These are phyloP conservation scores for Microdon myrmicae DNA, from an alignment of 2,888 invertebrate species.

Conservation along the genomic window DNA sequence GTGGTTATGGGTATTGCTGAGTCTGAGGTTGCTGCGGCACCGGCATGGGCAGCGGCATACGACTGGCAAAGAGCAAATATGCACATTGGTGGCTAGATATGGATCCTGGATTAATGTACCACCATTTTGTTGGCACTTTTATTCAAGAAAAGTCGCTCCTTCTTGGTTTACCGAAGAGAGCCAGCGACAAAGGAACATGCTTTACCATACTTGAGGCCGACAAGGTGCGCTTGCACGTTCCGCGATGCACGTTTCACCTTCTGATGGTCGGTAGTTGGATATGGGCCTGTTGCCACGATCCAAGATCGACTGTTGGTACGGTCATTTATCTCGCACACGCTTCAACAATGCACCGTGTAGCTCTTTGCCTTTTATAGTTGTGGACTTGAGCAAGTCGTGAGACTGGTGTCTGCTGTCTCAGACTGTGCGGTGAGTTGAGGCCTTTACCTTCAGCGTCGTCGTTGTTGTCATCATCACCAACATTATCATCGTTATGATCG, in stretches of 20 bases:
- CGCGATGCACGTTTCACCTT: slow-evolving; percentile 37
- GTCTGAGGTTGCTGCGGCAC: neutral
- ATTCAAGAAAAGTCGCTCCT: slow-evolving; percentile 36
- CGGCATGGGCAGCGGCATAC: slow-evolving; percentile 42
- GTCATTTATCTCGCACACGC: slow-evolving; percentile 53
- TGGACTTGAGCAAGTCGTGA: slow-evolving; percentile 43
- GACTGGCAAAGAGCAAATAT: slow-evolving; percentile 45
- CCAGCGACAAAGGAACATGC: slow-evolving; percentile 44
- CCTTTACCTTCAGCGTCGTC: slow-evolving; percentile 46
- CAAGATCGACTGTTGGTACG: slow-evolving; percentile 45
- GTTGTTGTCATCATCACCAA: slow-evolving; percentile 44
- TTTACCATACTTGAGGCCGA: slow-evolving; percentile 32
- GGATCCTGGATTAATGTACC: slow-evolving; percentile 50
- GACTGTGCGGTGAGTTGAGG: slow-evolving; percentile 48
- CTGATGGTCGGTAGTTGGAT: slow-evolving; percentile 41
- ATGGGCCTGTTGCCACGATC: slow-evolving; percentile 50
- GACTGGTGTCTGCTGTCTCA: slow-evolving; percentile 49
- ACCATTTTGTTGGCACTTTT: slow-evolving; percentile 50
- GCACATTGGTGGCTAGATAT: slow-evolving; percentile 36
- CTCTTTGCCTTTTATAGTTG: slow-evolving; percentile 46
- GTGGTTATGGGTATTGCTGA: too few species aligned
- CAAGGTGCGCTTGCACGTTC: slow-evolving; percentile 47
- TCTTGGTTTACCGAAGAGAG: slow-evolving; percentile 44
- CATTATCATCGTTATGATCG: slow-evolving; percentile 43
- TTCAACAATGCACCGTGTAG: slow-evolving; percentile 46